These are phyloP conservation scores for Luehdorfia chinensis DNA, from an alignment of 1,140 invertebrate genomes.

Conservation along the genomic window DNA sequence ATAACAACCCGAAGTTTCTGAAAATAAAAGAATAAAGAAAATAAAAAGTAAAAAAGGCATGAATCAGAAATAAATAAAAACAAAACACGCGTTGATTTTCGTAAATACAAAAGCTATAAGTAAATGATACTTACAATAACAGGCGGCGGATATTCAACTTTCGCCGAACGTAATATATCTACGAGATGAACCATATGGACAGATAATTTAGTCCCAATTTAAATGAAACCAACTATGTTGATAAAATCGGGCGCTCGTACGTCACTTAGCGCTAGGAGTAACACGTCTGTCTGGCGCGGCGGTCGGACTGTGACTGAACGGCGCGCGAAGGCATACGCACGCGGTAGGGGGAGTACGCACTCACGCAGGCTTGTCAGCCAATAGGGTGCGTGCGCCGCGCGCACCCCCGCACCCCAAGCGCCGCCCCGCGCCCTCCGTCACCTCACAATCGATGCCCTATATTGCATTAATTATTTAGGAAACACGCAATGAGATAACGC, in stretches of 20 bases:
- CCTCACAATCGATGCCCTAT: conserved; percentile 78
- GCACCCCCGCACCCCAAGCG: conserved; percentile 54
- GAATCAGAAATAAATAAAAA: conserved; percentile 40
- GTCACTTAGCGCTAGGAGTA: conserved; percentile 31
- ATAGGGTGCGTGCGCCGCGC: conserved; percentile 75
- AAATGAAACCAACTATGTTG: conserved; percentile 41
- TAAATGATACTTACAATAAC: conserved; percentile 75
- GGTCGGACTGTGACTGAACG: conserved; percentile 59
- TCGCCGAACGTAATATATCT: conserved; percentile 77
- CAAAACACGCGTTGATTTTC: conserved; percentile 28
- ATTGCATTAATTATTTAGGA: conserved; percentile 78
- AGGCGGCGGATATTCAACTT: conserved; percentile 75
- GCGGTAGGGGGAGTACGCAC: conserved; percentile 67
- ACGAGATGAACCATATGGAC: conserved; percentile 78
- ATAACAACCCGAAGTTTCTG: conserved; percentile 5
- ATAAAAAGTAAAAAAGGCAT: conserved; percentile 15
- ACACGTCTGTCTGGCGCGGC: conserved; percentile 40
- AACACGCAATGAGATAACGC: conserved; percentile 77
- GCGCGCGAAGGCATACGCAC: conserved; percentile 63
- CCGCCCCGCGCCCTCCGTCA: conserved; percentile 62
- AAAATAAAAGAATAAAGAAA: conserved; percentile 6
- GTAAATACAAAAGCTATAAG: conserved; percentile 30
- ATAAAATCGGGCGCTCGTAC: conserved; percentile 46
- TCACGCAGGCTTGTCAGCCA: conserved; percentile 71
- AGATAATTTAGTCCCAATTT: conserved; percentile 63